Evolutionary conservation across 2,113 vertebrate genomes (phyloP), one percentile per base, ranked within the genome.

Genomic region (Scartelaos histophorus): DNA sequence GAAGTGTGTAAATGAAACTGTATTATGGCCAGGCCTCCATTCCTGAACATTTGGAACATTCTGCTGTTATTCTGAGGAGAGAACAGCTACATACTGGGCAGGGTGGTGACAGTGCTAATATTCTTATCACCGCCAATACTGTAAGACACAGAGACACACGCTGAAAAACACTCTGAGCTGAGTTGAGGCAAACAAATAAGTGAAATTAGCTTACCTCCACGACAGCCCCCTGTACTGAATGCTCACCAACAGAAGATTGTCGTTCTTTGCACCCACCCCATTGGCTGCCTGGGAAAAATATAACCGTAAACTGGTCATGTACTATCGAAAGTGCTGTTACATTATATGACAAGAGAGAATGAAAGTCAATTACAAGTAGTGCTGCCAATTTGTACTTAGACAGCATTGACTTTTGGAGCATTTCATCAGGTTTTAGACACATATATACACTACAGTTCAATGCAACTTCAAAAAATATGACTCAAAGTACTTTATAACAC

Each of bases 191-290:
- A 7, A 29, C 24, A 60, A 22, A 13, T 5, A 2, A 60, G 58
- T 13, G 58, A 34, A 13, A 15, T 29, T 16, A 11, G 66, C 79
- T 89, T 87, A 98, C 97, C 96, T 95, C 91, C 94, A 98, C 11
- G 97, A 96, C 34, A 98, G 86, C 16, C 97, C 97, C 4, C 96
- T 92, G 80, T 96, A 97, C 70, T 96, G 73, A 1, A 78, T 95
- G 5, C 17, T 1, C 49, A 96, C 80, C 67, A 95, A 92, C 2
- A 88, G 49, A 9, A 96, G 82, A 49, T 92, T 89, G 46, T 93
- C 75, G 24, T 66, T 35, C 69, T 87, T 76, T 29, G 95, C 94
- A 1, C 93, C 94, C 69, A 94, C 95, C 72, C 95, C 97, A 82
- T 93, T 95, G 72, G 88, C 97, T 78, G 97, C 95, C 97, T 99